Evolutionary conservation across 1,140 invertebrate genomes (phyloP), one percentile per base, ranked within the genome.

Genomic region (Drosophila takahashii): DNA sequence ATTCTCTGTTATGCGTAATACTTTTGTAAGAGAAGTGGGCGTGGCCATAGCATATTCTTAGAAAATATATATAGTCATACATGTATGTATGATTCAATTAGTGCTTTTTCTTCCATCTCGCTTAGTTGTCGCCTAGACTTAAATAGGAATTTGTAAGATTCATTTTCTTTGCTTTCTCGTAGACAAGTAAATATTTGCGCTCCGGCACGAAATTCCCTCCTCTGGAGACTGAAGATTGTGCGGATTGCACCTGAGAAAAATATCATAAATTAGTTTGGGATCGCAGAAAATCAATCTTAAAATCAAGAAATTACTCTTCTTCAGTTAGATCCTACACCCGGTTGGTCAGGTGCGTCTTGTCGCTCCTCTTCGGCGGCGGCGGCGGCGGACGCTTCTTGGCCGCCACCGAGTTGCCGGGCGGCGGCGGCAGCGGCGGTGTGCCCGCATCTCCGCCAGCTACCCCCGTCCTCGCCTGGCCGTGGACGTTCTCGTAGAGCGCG

Each of bases 341-440:
- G 53, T 92, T 90, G 58, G 92, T 95, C 26, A 96, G 92, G 77
- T 96, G 96, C 6, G 96, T 97, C 1, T 95, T 96, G 71, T 96
- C 96, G 69, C 95, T 96, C 52, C 96, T 93, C 75, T 96, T 96
- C 4, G 96, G 96, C 6, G 96, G 96, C 10, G 96, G 96, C 3
- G 96, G 96, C 1, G 95, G 96, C n/a, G 95, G 95, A 62, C 94
- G 93, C 73, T 95, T 93, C 62, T 95, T 95, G 32, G 72, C 76
- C 4, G 81, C 64, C n/a, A 52, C 42, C 0, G 59, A 11, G 11
- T 34, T 51, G 5, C 48, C 48, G n/a, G 76, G 64, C 22, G 67
- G 77, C 3, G 81, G 81, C 48, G 77, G 66, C 10, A 76, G 75
- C 15, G 70, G 60, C 3, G 62, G 56, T 7, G 65, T 36, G 0